Evolutionary conservation across 1,140 invertebrate species (phyloP).

Genomic region (Sarcophaga bullata): DNA sequence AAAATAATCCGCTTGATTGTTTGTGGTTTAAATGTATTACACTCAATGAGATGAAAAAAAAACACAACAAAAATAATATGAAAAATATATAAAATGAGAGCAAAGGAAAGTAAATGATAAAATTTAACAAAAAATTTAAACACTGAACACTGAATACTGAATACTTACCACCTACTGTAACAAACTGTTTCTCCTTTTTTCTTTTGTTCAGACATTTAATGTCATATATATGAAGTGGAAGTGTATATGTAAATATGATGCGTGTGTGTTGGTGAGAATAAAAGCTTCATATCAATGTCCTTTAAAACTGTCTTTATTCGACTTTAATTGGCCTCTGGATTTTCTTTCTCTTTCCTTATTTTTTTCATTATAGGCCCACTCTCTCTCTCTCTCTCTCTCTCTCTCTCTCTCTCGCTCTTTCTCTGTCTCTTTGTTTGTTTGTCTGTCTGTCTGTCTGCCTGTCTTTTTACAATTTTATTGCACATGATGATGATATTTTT

Average conservation of each 20-base stretch:
- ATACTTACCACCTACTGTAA: too few relatives aligned
- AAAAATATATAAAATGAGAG: background rate
- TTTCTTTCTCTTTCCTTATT: too few relatives aligned
- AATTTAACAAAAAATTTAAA: too few relatives aligned
- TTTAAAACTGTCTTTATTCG: constrained; percentile 34
- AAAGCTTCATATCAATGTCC: constrained; percentile 28
- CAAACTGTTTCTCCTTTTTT: too few relatives aligned
- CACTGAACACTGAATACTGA: too few relatives aligned
- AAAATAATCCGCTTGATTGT: constrained; percentile 14
- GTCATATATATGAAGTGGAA: too few relatives aligned
- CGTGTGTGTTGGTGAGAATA: background rate
- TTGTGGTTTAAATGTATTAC: constrained; percentile 1
- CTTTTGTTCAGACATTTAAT: too few relatives aligned
- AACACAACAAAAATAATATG: background rate
- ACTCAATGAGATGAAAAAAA: background rate
- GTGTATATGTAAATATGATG: background rate
- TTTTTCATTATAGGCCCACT: too few relatives aligned
- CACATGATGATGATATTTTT: background rate
- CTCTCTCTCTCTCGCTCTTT: background rate
- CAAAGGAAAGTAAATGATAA: too few relatives aligned
- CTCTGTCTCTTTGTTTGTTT: background rate
- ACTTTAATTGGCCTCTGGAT: constrained; percentile 21
- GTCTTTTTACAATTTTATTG: background rate
- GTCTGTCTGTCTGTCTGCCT: background rate
- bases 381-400: background rate